phyloP scores from a whole-genome alignment of 2,113 vertebrate species.

The Myanophis thanlyinensis region DNA sequence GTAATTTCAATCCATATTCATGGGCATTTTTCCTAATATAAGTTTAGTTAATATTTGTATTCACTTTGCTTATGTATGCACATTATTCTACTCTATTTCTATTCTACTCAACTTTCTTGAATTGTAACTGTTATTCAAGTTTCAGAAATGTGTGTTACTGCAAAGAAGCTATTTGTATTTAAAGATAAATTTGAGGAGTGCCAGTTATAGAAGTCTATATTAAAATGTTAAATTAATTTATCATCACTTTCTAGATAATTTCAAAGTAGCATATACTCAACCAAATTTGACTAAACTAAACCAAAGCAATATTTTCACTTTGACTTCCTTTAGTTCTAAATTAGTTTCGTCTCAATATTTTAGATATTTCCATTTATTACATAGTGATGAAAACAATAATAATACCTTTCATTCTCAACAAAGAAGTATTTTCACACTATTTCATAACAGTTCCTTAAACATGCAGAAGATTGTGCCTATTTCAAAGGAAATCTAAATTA shows the following conservation, averaged over 20 bases:
- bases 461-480: not conserved
- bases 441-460: not conserved
- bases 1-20: not conserved
- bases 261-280: not conserved
- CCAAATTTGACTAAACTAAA: not conserved
- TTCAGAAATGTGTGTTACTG: not conserved
- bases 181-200: not conserved
- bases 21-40: not conserved
- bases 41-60: not conserved
- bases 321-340: not conserved
- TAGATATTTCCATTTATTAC: not conserved
- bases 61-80: not conserved
- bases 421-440: not conserved
- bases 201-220: not conserved
- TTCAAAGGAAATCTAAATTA: not conserved
- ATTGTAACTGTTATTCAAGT: not conserved
- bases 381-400: not conserved
- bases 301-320: not conserved
- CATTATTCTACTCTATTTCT: not conserved
- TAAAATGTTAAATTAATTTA: not conserved
- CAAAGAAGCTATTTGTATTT: not conserved
- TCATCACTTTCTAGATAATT: not conserved
- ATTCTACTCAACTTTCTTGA: not conserved
- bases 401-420: not conserved
- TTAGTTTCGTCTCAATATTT: not conserved